Percentiles rank a stretch among this genome's conserved stretches.
phyloP scores from a whole-genome alignment of 2,113 vertebrate genomes.

The Tichodroma muraria region DNA sequence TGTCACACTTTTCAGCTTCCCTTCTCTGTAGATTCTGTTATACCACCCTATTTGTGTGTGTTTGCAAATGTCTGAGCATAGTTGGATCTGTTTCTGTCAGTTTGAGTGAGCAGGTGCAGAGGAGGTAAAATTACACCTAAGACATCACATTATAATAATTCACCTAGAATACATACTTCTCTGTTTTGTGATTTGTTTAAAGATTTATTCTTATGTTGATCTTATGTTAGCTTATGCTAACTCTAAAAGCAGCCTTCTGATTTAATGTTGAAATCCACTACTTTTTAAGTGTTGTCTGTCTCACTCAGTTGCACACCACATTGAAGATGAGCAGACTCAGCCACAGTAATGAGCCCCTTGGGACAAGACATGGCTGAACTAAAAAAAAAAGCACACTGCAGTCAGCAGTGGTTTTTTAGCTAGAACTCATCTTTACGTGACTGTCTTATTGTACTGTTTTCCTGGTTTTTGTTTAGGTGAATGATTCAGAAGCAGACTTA shows the following conservation, averaged over 20 bases:
- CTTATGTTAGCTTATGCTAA: background rate
- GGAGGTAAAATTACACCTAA: background rate
- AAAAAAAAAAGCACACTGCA: background rate
- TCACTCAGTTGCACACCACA: background rate
- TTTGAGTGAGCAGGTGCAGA: background rate
- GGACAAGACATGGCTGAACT: background rate
- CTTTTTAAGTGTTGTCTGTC: background rate
- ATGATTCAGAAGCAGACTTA: constrained; percentile 73
- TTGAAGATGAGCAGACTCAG: background rate
- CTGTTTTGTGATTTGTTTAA: background rate
- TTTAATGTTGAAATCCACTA: background rate
- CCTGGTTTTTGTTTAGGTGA: constrained; percentile 70
- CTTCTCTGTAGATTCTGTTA: background rate
- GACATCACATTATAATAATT: background rate
- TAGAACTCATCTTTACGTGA: background rate
- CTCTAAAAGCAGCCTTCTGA: background rate
- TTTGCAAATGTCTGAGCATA: background rate
- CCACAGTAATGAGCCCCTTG: background rate
- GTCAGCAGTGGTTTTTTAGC: background rate
- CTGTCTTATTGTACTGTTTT: background rate
- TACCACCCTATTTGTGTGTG: background rate
- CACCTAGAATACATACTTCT: background rate
- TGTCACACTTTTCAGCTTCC: background rate
- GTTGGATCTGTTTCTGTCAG: background rate
- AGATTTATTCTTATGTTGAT: background rate